These are phyloP conservation scores for Diploscapter pachys DNA, from an alignment of 1,140 invertebrate species.

Conservation along the genomic window DNA sequence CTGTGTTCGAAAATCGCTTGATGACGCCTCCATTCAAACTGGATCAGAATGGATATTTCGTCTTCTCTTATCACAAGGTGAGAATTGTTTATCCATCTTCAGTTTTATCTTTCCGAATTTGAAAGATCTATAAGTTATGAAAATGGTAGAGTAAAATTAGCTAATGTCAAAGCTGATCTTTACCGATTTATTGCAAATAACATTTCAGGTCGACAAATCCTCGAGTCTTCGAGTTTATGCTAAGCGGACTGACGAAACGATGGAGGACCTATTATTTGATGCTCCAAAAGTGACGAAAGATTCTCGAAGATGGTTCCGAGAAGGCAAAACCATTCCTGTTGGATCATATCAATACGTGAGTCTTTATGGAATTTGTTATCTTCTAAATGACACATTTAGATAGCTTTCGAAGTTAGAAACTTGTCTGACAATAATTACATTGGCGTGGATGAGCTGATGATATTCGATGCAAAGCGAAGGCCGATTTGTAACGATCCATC, in stretches of 20 bases:
- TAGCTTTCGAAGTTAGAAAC: constrained; percentile 47
- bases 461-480: constrained; percentile 30
- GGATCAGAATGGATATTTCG: constrained; percentile 39
- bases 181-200: not conserved
- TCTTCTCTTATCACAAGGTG: constrained; percentile 49
- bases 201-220: constrained; percentile 23
- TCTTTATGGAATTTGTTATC: not conserved
- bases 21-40: constrained; percentile 41
- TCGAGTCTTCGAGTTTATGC: constrained; percentile 32
- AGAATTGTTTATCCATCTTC: not conserved
- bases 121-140: too few species aligned
- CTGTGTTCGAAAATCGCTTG: constrained; percentile 31
- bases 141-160: too few species aligned
- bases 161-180: not conserved
- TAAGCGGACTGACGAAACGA: constrained; percentile 20
- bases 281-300: constrained; percentile 38
- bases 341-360: constrained; percentile 43
- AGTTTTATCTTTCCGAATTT: not conserved
- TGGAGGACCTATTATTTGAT: constrained; percentile 23
- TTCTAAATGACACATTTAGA: constrained; percentile 27
- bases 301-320: constrained; percentile 46
- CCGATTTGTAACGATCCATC: constrained; percentile 19
- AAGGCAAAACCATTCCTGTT: constrained; percentile 31
- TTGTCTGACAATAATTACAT: constrained; percentile 42
- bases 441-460: constrained; percentile 45